Conservation (phyloP, 1,140 invertebrate species). For the Zeugodacus cucurbitae region DNA sequence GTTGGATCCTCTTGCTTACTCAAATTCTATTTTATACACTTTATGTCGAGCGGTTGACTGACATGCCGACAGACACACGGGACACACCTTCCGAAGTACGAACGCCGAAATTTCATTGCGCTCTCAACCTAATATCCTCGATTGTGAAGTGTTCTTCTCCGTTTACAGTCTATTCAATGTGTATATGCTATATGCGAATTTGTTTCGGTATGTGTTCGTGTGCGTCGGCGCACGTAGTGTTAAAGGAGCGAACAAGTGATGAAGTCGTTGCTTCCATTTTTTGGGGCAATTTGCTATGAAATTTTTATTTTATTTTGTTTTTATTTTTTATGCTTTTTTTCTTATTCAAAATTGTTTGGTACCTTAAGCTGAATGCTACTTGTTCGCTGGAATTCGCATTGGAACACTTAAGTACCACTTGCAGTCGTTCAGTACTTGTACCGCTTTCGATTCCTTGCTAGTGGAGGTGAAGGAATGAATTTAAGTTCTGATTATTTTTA, state of each 20-base stretch:
- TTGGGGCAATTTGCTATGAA: neutral
- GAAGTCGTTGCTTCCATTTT: constrained; percentile 63
- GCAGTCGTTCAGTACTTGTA: too few species aligned
- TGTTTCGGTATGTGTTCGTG: neutral
- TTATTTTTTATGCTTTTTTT: neutral
- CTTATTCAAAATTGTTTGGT: neutral
- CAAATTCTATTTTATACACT: neutral
- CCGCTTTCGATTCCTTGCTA: too few species aligned
- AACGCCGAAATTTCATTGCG: neutral
- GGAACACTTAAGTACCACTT: constrained; percentile 9
- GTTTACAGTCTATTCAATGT: neutral
- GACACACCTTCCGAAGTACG: constrained; percentile 40
- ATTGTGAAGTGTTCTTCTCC: constrained; percentile 1
- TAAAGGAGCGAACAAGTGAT: constrained; percentile 63
- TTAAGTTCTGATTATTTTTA: too few species aligned
- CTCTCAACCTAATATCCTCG: constrained; percentile 57
- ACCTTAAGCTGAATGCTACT: neutral
- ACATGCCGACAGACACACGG: constrained; percentile 40
- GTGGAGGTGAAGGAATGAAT: too few species aligned
- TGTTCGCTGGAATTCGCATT: neutral
- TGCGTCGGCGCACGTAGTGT: neutral
- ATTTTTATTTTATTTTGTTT: constrained; percentile 41
- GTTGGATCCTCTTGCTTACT: neutral
- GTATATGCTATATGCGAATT: neutral
- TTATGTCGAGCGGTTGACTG: neutral